phyloP scores from a whole-genome alignment of 2,888 invertebrate genomes.

The Xestia ashworthii region DNA sequence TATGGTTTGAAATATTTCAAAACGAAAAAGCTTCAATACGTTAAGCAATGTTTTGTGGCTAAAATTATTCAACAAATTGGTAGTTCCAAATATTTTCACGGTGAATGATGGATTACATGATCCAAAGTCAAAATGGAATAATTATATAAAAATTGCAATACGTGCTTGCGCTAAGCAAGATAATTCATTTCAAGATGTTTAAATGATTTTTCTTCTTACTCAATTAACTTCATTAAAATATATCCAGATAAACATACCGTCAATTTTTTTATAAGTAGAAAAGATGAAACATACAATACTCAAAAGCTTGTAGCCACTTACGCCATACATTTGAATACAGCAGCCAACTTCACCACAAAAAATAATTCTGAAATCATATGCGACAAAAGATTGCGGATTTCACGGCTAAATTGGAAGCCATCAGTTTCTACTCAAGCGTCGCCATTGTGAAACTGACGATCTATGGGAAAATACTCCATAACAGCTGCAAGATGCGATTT shows the following conservation, averaged over 20 bases:
- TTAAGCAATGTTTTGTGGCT: not conserved
- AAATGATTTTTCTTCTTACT: not conserved
- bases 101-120: not conserved
- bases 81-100: not conserved
- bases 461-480: conserved; percentile 73
- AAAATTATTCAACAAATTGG: not conserved
- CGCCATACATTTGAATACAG: conserved; percentile 26
- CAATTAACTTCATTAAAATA: not conserved
- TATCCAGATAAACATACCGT: not conserved
- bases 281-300: not conserved
- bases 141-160: not conserved
- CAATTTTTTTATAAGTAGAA: not conserved
- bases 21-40: not conserved
- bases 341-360: conserved; percentile 42
- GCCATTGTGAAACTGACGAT: conserved; percentile 69
- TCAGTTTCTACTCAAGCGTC: conserved; percentile 64
- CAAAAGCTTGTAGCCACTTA: not conserved
- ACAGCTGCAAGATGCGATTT: conserved; percentile 70
- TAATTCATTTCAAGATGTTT: not conserved
- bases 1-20: not conserved
- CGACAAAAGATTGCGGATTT: conserved; percentile 64
- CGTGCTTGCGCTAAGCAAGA: not conserved
- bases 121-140: not conserved
- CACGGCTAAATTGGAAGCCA: conserved; percentile 61
- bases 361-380: conserved; percentile 57